Base-by-base conservation (phyloP, 2,113 vertebrate genomes). In the Microcebus griseorufus region DNA sequence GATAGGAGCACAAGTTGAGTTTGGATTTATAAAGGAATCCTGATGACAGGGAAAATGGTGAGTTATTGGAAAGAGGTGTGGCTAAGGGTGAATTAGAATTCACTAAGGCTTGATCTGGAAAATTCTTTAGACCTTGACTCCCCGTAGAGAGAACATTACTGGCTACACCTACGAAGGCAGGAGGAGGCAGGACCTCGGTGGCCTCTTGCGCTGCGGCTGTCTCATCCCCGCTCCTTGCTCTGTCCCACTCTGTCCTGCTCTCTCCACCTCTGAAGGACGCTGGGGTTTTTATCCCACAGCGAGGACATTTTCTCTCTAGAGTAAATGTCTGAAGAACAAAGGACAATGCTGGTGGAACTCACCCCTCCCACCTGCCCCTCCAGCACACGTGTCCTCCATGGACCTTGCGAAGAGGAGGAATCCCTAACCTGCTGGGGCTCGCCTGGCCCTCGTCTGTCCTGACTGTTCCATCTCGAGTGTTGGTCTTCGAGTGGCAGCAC, bases 31-130 rank as follows among this genome's bases (percentile, higher is more conserved):
- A 18, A 69, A 80, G 83, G n/a, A 87, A 73, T 67, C 69, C 37
- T n/a, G 73, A 39, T 13, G 4, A 62, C 22, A 45, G 82, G n/a
- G 23, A 45, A 91, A 75, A 67, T 5, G 53, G 16, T 14, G 16
- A 75, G 55, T 17, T 65, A 53, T 32, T n/a, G 23, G 27, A 60
- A 58, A 82, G 53, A 78, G 18, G 9, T 6, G 34, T 32, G 32
- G 27, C 13, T 9, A 22, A 78, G 83, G 25, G 45, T 82, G 22
- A 3, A 45, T 72, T 58, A 37, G 37, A 83, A 78, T 53, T 81
- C 89, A 14, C 67, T 94, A 37, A 34, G 23, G 23, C 9, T 90
- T 79, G 16, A 91, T 39, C 69, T 48, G 37, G 39, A 87, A 95
- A 70, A 64, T 90, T 87, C 81, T 86, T 80, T 9, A 53, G 23